phyloP scores from a whole-genome alignment of 2,888 invertebrate genomes.

The Nymphalis polychloros region DNA sequence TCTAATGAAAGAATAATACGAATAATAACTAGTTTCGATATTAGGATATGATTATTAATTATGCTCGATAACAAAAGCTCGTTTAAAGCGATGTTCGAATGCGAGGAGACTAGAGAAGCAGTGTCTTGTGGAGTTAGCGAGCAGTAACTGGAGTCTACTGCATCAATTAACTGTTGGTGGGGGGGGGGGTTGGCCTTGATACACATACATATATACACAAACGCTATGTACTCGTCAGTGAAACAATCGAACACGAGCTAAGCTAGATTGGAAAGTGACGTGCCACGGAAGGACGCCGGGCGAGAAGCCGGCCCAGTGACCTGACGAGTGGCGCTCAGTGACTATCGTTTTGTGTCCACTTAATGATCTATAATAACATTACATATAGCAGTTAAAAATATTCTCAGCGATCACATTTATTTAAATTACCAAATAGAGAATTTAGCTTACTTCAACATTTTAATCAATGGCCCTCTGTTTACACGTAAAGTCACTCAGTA shows the following conservation, averaged over 20 bases:
- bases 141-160: slow-evolving; percentile 76
- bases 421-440: slow-evolving; percentile 80
- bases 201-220: slow-evolving; percentile 47
- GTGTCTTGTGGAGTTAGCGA: slow-evolving; percentile 69
- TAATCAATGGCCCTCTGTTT: slow-evolving; percentile 82
- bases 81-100: slow-evolving; percentile 70
- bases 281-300: slow-evolving; percentile 42
- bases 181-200: slow-evolving; percentile 62
- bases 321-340: too few relatives aligned
- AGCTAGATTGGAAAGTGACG: slow-evolving; percentile 49
- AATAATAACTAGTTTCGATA: slow-evolving; percentile 75
- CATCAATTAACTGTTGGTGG: slow-evolving; percentile 79
- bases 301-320: too few relatives aligned
- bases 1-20: slow-evolving; percentile 81
- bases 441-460: slow-evolving; percentile 80
- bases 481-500: slow-evolving; percentile 82
- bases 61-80: slow-evolving; percentile 76
- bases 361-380: slow-evolving; percentile 73
- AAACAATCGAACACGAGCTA: slow-evolving; percentile 62
- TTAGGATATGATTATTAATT: slow-evolving; percentile 79
- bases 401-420: slow-evolving; percentile 80
- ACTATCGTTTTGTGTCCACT: slow-evolving; percentile 52
- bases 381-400: slow-evolving; percentile 78
- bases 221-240: slow-evolving; percentile 54
- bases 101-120: slow-evolving; percentile 80